A percentile compares a stretch with the other conserved stretches of the same genome.
phyloP scores from a whole-genome alignment of 2,113 vertebrate species.

The Lucifuga dentata region DNA sequence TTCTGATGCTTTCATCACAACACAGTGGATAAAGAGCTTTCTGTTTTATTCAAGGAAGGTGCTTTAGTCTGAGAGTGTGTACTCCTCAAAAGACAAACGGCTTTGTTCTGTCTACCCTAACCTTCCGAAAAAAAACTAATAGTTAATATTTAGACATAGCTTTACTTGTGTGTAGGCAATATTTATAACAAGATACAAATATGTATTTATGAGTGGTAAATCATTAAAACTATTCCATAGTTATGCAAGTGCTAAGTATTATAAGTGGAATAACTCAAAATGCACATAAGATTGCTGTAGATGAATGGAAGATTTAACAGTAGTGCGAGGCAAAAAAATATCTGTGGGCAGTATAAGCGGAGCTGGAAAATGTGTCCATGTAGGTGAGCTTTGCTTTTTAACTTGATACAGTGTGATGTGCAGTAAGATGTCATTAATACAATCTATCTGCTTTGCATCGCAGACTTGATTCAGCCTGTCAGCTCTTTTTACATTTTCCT shows the following conservation, averaged over 20 bases:
- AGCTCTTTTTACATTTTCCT: conserved; percentile 1
- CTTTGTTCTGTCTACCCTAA: conserved; percentile 44
- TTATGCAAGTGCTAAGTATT: conserved; percentile 6
- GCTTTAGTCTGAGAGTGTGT: conserved; percentile 3
- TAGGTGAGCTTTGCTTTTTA: conserved; percentile 6
- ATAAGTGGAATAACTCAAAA: conserved; percentile 26
- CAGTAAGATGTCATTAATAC: conserved; percentile 19
- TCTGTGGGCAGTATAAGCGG: conserved; percentile 31
- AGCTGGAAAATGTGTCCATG: conserved; percentile 10
- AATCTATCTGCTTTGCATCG: neutral
- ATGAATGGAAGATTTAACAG: conserved; percentile 24
- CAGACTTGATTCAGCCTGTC: neutral
- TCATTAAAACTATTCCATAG: conserved; percentile 43
- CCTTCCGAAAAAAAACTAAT: no score
- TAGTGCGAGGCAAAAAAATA: conserved; percentile 3
- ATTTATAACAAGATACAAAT: conserved; percentile 53
- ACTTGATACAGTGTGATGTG: conserved; percentile 31
- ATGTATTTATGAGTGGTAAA: conserved; percentile 26
- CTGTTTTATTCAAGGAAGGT: conserved; percentile 9
- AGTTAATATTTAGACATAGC: conserved; percentile 38
- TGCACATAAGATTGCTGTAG: conserved; percentile 19
- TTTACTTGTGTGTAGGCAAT: conserved; percentile 21
- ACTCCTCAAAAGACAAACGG: conserved; percentile 13
- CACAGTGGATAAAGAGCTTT: conserved; percentile 5
- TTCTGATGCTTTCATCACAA: conserved; percentile 13